Base-by-base conservation (phyloP, 2,888 invertebrate genomes). In the Trachelus tabidus region DNA sequence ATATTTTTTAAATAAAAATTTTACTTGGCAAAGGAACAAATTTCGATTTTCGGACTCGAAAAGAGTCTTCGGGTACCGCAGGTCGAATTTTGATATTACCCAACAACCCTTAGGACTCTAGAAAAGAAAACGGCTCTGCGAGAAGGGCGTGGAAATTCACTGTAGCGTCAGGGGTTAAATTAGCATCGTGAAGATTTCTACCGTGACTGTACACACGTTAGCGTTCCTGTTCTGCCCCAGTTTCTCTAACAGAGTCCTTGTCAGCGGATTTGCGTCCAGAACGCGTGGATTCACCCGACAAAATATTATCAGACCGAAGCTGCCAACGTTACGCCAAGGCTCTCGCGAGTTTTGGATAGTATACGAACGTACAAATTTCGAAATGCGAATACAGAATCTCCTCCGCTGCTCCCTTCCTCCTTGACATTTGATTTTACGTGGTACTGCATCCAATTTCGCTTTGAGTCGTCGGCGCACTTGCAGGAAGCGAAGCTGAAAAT, bases 291-390 rank as follows among this genome's bases (percentile, higher is more conserved):
- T 77, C 74, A 56, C 73, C 74, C 34, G 73, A 35, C 69, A 69
- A 77, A 74, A 77, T 74, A 77, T 77, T 77, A 74, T 77, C 77
- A 74, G 73, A 73, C 31, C 34, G 34, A 68, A 73, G 74, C 77
- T 73, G 68, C 73, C 73, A 77, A 68, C 77, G 74, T 56, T 23
- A 56, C 6, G 23, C 33, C 74, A 37, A 68, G 68, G 73, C 30
- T 73, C 73, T 12, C 1, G 12, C 31, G 71, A 11, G 71, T 23
- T 56, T 23, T 23, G 23, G 23, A 23, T 56, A 56, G 40, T 56
- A 56, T 23, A 56, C 15, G 2, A 56, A 56, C 40, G 1, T 23
- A 56, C 15, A 9, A 23, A 23, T 56, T 56, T 56, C 23, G 9
- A 56, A 56, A 23, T 56, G 23, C 40, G 40, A 56, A 56, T 56